Evolutionary conservation across 2,888 invertebrate genomes (phyloP).

Genomic region (Drosophila rubida): DNA sequence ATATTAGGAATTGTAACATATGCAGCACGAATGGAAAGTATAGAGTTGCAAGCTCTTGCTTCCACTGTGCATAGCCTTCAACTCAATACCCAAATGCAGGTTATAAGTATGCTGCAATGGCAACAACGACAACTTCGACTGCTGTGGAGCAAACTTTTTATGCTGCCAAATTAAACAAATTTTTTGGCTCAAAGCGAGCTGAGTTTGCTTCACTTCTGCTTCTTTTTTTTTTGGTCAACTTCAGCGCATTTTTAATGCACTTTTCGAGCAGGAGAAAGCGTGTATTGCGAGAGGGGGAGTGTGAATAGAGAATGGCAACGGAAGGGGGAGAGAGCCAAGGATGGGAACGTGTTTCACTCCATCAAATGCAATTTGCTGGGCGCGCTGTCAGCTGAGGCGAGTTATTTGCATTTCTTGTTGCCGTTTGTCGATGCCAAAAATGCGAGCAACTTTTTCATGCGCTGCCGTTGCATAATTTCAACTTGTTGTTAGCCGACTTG

Average conservation of each 20-base stretch:
- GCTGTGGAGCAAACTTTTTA: conserved; percentile 55
- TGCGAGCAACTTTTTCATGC: conserved; percentile 45
- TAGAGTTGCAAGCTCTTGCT: background rate
- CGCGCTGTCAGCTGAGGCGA: conserved; percentile 56
- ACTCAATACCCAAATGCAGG: background rate
- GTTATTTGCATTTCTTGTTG: conserved; percentile 70
- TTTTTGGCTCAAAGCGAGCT: conserved; percentile 30
- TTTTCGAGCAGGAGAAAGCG: conserved; percentile 40
- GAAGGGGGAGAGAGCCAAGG: conserved; percentile 10
- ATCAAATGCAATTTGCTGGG: conserved; percentile 66
- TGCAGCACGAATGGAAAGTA: too few relatives aligned
- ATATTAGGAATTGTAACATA: background rate
- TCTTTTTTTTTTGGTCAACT: conserved; percentile 44
- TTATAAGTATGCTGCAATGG: conserved; percentile 15
- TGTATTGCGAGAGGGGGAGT: conserved; percentile 4
- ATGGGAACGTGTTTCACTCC: conserved; percentile 35
- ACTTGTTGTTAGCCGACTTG: conserved; percentile 17
- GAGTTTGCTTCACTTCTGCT: conserved; percentile 12
- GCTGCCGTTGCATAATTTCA: conserved; percentile 33
- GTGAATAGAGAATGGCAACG: background rate
- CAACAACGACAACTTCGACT: conserved; percentile 20
- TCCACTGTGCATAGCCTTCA: background rate
- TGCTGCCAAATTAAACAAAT: conserved; percentile 73
- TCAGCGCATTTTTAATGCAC: conserved; percentile 64
- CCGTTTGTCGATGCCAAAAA: conserved; percentile 28